phyloP scores from a whole-genome alignment of 2,113 vertebrate genomes.

The Symphodus melops region DNA sequence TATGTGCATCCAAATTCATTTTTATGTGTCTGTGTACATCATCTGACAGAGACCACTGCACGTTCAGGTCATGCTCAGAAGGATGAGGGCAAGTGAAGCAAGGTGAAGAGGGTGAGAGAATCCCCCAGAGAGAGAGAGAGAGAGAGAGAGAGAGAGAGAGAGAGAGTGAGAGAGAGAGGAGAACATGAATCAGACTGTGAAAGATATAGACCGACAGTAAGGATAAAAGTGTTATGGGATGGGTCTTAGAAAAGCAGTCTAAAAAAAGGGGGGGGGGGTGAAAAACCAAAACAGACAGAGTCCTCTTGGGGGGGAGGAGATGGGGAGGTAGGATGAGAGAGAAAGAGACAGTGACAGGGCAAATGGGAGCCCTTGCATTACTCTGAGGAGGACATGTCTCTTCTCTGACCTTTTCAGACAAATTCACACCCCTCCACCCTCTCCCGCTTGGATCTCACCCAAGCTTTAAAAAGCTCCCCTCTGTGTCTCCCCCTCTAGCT shows the following conservation, averaged over 20 bases:
- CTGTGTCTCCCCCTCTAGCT: slow-evolving; percentile 4
- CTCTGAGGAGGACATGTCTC: slow-evolving; percentile 49
- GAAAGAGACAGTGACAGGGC: slow-evolving; percentile 51
- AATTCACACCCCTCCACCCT: slow-evolving; percentile 52
- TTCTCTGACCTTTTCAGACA: slow-evolving; percentile 71
- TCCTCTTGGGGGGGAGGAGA: slow-evolving; percentile 36
- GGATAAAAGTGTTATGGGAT: slow-evolving; percentile 20
- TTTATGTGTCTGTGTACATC: slow-evolving; percentile 18
- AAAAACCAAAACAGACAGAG: slow-evolving; percentile 9
- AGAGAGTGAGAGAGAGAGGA: background rate
- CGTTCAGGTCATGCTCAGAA: slow-evolving; percentile 12
- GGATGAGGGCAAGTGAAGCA: slow-evolving; percentile 26
- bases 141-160: slow-evolving; percentile 14
- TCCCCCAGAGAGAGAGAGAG: background rate
- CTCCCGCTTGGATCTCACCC: slow-evolving; percentile 31
- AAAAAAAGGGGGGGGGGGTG: slow-evolving; percentile 10
- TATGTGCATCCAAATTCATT: background rate
- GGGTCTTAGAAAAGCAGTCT: slow-evolving; percentile 17
- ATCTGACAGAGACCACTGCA: slow-evolving; percentile 7
- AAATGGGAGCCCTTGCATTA: slow-evolving; percentile 39
- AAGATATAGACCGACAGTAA: slow-evolving; percentile 29
- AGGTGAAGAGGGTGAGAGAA: background rate
- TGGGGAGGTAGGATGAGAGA: slow-evolving; percentile 34
- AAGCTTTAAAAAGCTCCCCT: background rate
- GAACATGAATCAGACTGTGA: slow-evolving; percentile 32